Evolutionary conservation across 1,140 invertebrate species (phyloP), one percentile per base, ranked within the genome.

Genomic region (Bombus balteatus): DNA sequence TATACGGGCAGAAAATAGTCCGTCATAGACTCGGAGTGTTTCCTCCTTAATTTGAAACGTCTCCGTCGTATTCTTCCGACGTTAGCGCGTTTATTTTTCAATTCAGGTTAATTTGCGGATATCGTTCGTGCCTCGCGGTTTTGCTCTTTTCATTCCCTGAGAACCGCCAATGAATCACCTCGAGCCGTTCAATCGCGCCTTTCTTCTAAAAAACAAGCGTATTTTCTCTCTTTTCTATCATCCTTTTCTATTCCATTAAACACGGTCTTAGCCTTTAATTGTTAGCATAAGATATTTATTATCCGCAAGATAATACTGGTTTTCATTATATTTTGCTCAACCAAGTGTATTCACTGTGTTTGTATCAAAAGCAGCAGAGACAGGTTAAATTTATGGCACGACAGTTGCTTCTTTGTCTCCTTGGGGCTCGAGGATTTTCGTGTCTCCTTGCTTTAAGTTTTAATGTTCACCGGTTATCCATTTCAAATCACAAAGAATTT

Each of bases 81-180:
- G 72, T 74, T 83, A 81, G 80, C 73, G 62, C 84, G 78, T 90
- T 90, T 88, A 91, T 87, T 91, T 85, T 89, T 65, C 84, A 90
- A 91, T 91, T 90, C 78, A 71, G 81, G 78, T 91, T 86, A 91
- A 91, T 90, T 90, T 78, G 87, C 81, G 74, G 68, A 25, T n/a
- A n/a, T 18, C 78, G 32, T 43, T 39, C 43, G 22, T 66, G 25
- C 22, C n/a, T 15, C 18, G 28, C 59, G 47, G 47, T 62, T 77
- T 62, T 12, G 10, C 15, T 4, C 74, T 6, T 76, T 77, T 39
- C 37, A 65, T 34, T 4, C 57, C 4, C 37, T 5, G 39, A 32
- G 25, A 43, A 59, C n/a, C 32, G 47, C 74, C 74, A 59, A 76
- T 76, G 74, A 76, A 76, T 62, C 53, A 39, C 53, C 53, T 18